phyloP scores from a whole-genome alignment of 2,113 vertebrate species.

The Microcebus lehilahytsara region DNA sequence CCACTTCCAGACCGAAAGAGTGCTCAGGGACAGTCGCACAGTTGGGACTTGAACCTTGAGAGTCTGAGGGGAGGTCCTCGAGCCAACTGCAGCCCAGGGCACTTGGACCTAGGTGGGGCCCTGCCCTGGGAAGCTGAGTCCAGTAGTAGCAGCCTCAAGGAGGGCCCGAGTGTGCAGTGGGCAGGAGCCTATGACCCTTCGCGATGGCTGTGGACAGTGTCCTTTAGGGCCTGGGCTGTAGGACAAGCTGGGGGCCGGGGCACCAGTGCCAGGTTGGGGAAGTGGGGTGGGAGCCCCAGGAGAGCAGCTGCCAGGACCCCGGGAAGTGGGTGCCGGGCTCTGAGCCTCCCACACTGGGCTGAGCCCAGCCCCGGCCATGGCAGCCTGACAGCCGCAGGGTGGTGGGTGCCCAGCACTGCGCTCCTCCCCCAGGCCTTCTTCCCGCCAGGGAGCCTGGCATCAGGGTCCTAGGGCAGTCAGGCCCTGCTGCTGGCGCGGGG shows the following conservation, averaged over 20 bases:
- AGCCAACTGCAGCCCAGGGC: neutral
- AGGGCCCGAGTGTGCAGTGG: rapidly evolving
- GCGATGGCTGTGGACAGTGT: rapidly evolving
- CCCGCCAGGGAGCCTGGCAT: too few species aligned
- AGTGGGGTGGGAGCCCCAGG: rapidly evolving
- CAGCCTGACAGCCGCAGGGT: too few species aligned
- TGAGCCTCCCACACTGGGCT: neutral
- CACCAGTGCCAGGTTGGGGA: rapidly evolving
- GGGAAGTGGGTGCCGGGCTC: neutral
- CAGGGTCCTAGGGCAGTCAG: too few species aligned
- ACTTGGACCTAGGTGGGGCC: neutral
- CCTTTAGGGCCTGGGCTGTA: too few species aligned
- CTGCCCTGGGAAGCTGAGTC: neutral
- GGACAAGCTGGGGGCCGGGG: rapidly evolving
- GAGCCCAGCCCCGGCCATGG: neutral
- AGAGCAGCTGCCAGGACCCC: neutral
- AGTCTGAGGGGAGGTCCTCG: rapidly evolving
- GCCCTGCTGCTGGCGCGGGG: neutral
- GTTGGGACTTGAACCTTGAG: too few species aligned
- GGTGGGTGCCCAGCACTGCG: too few species aligned
- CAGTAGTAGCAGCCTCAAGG: neutral
- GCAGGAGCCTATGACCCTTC: too few species aligned
- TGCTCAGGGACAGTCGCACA: rapidly evolving
- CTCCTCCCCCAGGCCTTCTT: too few species aligned
- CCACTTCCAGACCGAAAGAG: neutral